Evolutionary conservation across 2,888 invertebrate genomes (phyloP), one percentile per base, ranked within the genome.

Genomic region (Chelonus formosanus): DNA sequence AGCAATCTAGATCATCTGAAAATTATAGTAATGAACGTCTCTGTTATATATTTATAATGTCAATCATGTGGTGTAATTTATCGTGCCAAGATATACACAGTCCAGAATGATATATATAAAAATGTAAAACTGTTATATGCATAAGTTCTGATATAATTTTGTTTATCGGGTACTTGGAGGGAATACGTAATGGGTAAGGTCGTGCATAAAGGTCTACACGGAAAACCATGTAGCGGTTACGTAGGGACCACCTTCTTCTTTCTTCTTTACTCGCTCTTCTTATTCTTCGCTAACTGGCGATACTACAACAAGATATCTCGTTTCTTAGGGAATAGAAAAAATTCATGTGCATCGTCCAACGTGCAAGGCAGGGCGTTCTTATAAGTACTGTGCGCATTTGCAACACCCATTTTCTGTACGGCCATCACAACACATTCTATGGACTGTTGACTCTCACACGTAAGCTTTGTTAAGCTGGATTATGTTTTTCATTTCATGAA

Each of bases 291-390:
- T 52, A 34, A 35, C 40, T 52, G 52, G 53, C 6, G 35, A 60
- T 60, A 60, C 60, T 52, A 52, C 36, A 31, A 34, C 44, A 10
- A 53, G 61, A 47, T 59, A 59, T 59, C 59, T 48, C 59, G 40
- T 59, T 50, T 32, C 61, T 34, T 34, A 8, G 43, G 32, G 61
- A 52, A 32, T 8, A 52, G 32, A 40, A 55, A 61, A 61, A 61
- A 54, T 61, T 40, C 53, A 20, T 53, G 53, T 61, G 61, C 61
- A 61, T 61, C 61, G 8, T 52, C 20, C 60, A 34, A 60, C 36
- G 60, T 61, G 60, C 36, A 50, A 44, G 35, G 20, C 20, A 20
- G 40, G 61, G 61, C 52, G 61, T 61, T 61, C 61, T 61, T 61
- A 45, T 61, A 44, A 32, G 34, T 32, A 34, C 53, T 44, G 32